Percentiles rank a stretch among this genome's conserved stretches.
These are phyloP conservation scores for Ophioninae sp. DNA, from an alignment of 2,888 invertebrate species.

Conservation along the genomic window DNA sequence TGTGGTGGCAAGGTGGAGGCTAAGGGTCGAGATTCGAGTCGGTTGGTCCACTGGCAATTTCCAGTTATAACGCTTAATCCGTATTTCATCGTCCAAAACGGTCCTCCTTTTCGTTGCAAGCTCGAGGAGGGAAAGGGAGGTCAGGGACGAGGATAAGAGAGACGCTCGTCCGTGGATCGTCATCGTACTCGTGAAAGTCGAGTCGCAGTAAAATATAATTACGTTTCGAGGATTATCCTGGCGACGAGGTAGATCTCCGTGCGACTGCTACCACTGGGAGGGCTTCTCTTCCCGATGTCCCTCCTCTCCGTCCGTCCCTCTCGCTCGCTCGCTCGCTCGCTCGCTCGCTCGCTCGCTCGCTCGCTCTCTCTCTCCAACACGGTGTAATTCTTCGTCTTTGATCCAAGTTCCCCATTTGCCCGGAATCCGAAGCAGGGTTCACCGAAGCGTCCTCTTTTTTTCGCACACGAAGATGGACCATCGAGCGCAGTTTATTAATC, in stretches of 20 bases:
- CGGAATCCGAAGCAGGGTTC: slow-evolving; percentile 33
- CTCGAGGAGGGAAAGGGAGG: slow-evolving; percentile 10
- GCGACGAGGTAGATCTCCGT: slow-evolving; percentile 79
- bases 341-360: slow-evolving; percentile 42
- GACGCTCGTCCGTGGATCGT: slow-evolving; percentile 28
- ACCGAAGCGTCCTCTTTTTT: slow-evolving; percentile 27
- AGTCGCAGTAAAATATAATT: slow-evolving; percentile 81
- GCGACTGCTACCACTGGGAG: slow-evolving; percentile 69
- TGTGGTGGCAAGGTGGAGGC: slow-evolving; percentile 28
- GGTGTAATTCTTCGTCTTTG: slow-evolving; percentile 51
- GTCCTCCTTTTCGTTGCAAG: slow-evolving; percentile 68
- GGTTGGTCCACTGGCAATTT: slow-evolving; percentile 74
- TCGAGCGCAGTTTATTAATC: slow-evolving; percentile 31
- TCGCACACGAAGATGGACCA: slow-evolving; percentile 18
- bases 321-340: slow-evolving; percentile 24
- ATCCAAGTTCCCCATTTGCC: slow-evolving; percentile 49
- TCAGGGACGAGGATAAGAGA: not conserved
- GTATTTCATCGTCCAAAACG: slow-evolving; percentile 79
- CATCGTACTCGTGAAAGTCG: slow-evolving; percentile 76
- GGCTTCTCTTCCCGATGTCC: slow-evolving; percentile 51
- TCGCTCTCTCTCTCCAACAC: slow-evolving; percentile 5
- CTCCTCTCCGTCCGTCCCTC: slow-evolving; percentile 30
- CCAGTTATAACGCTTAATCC: slow-evolving; percentile 81
- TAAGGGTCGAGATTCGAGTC: slow-evolving; percentile 61
- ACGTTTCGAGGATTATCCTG: slow-evolving; percentile 81